Evolutionary conservation across 2,888 invertebrate species (phyloP), one percentile per base, ranked within the genome.

Genomic region (Perithous albicinctus): DNA sequence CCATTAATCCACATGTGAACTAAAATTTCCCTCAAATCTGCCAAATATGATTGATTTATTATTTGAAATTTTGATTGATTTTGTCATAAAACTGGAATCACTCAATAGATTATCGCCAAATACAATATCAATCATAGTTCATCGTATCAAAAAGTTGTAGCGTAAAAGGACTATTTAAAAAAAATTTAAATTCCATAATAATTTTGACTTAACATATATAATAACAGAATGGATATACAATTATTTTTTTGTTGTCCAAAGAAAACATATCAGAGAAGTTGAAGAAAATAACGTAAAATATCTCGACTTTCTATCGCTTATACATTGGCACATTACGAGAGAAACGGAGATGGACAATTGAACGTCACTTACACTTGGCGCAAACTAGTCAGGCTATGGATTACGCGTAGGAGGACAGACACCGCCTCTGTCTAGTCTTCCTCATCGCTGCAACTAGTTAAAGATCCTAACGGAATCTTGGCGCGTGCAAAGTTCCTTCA

Each of bases 401-500:
- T 74, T 59, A 32, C 46, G 74, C 79, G 79, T 79, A 69, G 79
- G 79, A 32, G 79, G 67, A 69, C 41, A 43, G 54, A 69, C 61
- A 64, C 74, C 74, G 69, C 69, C 79, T 69, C 43, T 35, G 74
- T 54, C 64, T 69, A 63, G 75, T 70, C 74, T 79, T 74, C 67
- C 74, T 63, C 43, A 38, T 43, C 54, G n/a, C 18, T 38, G 15
- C 18, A 3, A 20, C 38, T 20, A 32, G 54, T 15, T 51, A 80
- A 56, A 51, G 54, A 54, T 75, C 69, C 54, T 80, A 80, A 80
- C 80, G 80, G 80, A 80, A 80, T 80, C 54, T 69, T 43, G 70
- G 75, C 80, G 75, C 80, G 80, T 80, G 80, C 80, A 70, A 54
- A 80, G 70, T 75, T 69, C 69, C 69, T 41, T 51, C 73, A 63